These are phyloP conservation scores for Poecilia gillii DNA, from an alignment of 2,797 vertebrate genomes.

Conservation along the genomic window DNA sequence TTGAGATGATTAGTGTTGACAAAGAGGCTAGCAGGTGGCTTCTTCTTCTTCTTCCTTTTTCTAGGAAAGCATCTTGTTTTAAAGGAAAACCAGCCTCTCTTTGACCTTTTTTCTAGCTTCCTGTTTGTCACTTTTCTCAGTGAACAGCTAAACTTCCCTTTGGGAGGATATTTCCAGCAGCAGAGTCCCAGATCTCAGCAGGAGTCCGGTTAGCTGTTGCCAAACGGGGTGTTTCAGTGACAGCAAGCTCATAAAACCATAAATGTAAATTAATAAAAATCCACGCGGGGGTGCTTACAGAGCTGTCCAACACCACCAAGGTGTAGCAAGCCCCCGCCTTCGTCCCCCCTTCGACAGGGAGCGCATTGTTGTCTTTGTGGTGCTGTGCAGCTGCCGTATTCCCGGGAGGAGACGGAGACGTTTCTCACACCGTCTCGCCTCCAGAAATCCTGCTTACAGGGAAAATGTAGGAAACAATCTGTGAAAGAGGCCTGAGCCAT, in stretches of 20 bases:
- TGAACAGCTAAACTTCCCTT: neutral
- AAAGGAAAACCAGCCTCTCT: neutral
- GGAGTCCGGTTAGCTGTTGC: conserved; percentile 30
- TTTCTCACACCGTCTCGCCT: conserved; percentile 33
- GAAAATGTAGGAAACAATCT: neutral
- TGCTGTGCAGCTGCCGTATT: conserved; percentile 76
- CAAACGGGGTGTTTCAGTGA: conserved; percentile 54
- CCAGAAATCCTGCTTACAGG: neutral
- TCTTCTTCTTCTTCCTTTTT: neutral
- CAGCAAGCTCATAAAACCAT: conserved; percentile 59
- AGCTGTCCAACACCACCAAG: conserved; percentile 64
- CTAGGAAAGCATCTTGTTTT: neutral
- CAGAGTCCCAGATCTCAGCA: conserved; percentile 28
- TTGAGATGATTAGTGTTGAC: neutral
- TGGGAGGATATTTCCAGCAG: conserved; percentile 4
- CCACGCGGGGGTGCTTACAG: conserved; percentile 63
- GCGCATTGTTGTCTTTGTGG: conserved; percentile 77
- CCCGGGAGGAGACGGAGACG: conserved; percentile 39
- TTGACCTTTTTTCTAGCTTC: neutral
- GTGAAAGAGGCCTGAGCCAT: neutral
- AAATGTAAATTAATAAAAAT: conserved; percentile 77
- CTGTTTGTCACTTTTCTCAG: neutral
- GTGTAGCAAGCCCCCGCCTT: conserved; percentile 46
- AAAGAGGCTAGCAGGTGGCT: conserved; percentile 18
- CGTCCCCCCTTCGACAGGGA: conserved; percentile 39